phyloP scores from a whole-genome alignment of 2,797 vertebrate genomes.

The Heliangelus exortis region DNA sequence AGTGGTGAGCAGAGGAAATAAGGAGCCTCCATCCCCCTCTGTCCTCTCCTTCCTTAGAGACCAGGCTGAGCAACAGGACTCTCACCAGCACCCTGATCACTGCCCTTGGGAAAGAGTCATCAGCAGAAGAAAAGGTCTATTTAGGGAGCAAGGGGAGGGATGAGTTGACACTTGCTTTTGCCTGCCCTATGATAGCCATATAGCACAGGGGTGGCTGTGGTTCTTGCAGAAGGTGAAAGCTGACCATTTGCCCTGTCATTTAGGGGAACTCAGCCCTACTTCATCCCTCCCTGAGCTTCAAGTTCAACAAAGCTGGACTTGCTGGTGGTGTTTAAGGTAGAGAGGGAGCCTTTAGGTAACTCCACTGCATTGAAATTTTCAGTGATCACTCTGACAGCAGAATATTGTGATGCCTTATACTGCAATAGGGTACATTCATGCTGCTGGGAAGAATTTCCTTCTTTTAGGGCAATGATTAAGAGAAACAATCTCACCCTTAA shows the following conservation, averaged over 20 bases:
- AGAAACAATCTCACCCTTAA: neutral
- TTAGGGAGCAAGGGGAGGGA: neutral
- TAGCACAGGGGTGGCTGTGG: accelerated
- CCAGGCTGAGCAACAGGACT: neutral
- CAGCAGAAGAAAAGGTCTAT: neutral
- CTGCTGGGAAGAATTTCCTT: neutral
- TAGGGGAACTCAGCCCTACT: neutral
- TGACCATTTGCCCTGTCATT: accelerated
- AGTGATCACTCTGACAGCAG: neutral
- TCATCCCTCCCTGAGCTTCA: neutral
- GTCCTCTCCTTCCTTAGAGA: neutral
- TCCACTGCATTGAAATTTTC: neutral
- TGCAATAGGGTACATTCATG: neutral
- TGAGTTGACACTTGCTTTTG: neutral
- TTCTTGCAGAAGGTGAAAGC: neutral
- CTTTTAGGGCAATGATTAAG: neutral
- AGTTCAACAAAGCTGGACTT: neutral
- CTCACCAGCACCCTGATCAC: neutral
- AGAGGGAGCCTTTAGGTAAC: neutral
- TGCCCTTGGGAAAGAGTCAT: neutral
- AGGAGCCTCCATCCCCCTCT: neutral
- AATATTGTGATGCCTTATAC: neutral
- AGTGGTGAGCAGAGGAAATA: neutral
- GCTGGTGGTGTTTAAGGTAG: neutral
- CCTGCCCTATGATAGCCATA: neutral